Evolutionary conservation across 2,113 vertebrate genomes (phyloP).

Genomic region (Aspiorhynchus laticeps): DNA sequence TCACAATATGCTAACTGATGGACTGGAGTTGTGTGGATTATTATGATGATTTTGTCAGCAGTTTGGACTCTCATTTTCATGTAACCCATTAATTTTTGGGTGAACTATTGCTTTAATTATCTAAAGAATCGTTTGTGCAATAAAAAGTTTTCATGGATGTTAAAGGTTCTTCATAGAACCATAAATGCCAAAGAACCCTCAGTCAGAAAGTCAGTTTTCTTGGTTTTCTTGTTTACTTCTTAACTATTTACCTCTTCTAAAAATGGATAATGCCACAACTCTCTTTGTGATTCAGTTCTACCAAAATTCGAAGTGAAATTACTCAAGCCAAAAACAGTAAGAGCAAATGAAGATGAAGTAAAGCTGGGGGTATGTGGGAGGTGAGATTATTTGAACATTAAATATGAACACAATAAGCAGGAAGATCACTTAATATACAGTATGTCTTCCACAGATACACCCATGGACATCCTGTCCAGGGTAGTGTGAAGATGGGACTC

Average conservation of each 20-base stretch:
- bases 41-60: too few species aligned
- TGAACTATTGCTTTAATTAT: too few species aligned
- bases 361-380: conserved; percentile 62
- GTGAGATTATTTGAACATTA: conserved; percentile 56
- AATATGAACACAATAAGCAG: neutral
- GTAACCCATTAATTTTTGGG: too few species aligned
- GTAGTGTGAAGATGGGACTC: conserved; percentile 36
- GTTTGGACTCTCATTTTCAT: too few species aligned
- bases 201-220: neutral
- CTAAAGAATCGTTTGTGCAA: neutral
- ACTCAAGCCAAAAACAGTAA: conserved; percentile 45
- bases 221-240: neutral
- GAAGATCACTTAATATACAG: neutral
- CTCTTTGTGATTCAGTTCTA: conserved; percentile 61
- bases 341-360: conserved; percentile 54
- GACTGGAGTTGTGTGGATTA: too few species aligned
- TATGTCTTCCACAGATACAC: conserved; percentile 67
- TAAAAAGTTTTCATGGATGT: neutral
- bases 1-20: too few species aligned
- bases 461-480: conserved; percentile 70
- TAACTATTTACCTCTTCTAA: neutral
- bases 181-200: neutral
- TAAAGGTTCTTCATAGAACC: neutral
- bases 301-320: conserved; percentile 70
- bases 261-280: neutral